Conservation (phyloP, 1,140 invertebrate genomes). For the Caenorhabditis briggsae region DNA sequence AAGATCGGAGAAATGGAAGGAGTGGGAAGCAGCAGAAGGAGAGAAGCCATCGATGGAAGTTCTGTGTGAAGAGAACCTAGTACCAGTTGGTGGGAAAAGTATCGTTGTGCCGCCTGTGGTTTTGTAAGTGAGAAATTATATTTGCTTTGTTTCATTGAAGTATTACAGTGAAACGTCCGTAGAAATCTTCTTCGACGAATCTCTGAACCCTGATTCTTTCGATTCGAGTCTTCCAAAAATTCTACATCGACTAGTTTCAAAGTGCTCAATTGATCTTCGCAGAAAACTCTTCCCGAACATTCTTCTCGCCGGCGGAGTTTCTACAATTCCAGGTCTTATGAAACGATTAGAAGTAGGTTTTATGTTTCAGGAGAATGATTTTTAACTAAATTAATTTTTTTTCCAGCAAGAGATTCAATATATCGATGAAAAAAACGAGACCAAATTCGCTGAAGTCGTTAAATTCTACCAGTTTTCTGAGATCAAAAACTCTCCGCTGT, state of each 20-base stretch:
- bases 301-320: constrained; percentile 24
- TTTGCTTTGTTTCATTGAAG: neutral
- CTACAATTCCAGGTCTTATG: constrained; percentile 45
- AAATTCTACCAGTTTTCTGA: constrained; percentile 41
- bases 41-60: constrained; percentile 7
- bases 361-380: neutral
- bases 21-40: constrained; percentile 16
- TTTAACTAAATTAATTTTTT: neutral
- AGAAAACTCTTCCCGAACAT: constrained; percentile 20
- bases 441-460: constrained; percentile 2
- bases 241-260: constrained; percentile 2
- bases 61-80: neutral
- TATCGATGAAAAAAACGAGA: constrained; percentile 8
- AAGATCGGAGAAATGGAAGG: constrained; percentile 11
- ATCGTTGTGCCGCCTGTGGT: constrained; percentile 9
- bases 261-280: constrained; percentile 34
- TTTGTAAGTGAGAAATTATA: neutral
- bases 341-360: neutral
- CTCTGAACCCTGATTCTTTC: constrained; percentile 11
- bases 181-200: constrained; percentile 36
- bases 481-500: constrained; percentile 12
- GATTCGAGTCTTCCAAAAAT: constrained; percentile 5
- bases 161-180: constrained; percentile 16
- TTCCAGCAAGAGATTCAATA: constrained; percentile 10
- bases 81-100: constrained; percentile 4